Evolutionary conservation across 2,888 invertebrate genomes (phyloP), one percentile per base, ranked within the genome.

Genomic region (Tetramorium bicarinatum): DNA sequence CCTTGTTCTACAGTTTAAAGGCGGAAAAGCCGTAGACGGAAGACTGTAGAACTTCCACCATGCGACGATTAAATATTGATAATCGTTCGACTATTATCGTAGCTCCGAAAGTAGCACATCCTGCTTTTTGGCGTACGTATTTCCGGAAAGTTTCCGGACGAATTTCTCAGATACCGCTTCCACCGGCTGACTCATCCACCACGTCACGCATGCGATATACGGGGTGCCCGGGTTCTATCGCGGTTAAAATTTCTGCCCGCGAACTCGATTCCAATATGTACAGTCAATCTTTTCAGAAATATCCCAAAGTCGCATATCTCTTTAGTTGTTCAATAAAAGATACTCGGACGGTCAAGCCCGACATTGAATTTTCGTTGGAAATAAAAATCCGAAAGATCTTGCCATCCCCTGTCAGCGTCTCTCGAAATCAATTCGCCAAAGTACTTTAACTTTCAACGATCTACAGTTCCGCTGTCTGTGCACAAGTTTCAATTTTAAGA

Each of bases 161-260:
- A 90, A 89, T 89, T 90, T 88, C 85, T 82, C 85, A 83, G 83
- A 81, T 87, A 89, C 86, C 76, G 83, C 80, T 88, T 91, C 85
- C 86, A 89, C 79, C n/a, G 79, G 90, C 91, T 91, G 91, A 91
- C 91, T 91, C 90, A 91, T 88, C 87, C 88, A 89, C 89, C 87
- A 86, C 89, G 87, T 91, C 91, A 91, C 88, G 91, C 88, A 88
- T 88, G 85, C 85, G 85, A 64, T 66, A 52, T 71, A 85, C 38
- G 34, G 41, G 56, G 72, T 59, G 79, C 8, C 54, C 47, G 13
- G 18, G 49, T 4, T 25, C n/a, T 25, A 62, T 15, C 64, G 56
- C 44, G 15, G 13, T 0, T 75, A 15, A 47, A 38, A 25, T 29
- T 69, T 44, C 3, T 18, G n/a, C 1, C 3, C 15, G 25, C 2